Conservation (phyloP, 2,797 vertebrate species). For the Eupleurogrammus muticus region DNA sequence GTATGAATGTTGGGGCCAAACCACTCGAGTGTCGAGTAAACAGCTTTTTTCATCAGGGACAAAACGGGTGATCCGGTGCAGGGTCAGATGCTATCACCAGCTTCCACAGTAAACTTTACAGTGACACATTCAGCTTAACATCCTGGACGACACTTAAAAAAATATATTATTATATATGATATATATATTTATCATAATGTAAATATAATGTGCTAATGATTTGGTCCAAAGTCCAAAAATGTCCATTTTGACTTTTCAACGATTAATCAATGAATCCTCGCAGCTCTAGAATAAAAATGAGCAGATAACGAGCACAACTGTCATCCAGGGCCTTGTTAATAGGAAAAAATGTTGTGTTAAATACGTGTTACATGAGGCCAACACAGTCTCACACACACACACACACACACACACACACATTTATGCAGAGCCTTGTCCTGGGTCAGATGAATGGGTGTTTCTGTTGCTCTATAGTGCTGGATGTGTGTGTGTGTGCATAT, state of each 20-base stretch:
- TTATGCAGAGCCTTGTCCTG: constrained; percentile 34
- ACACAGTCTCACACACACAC: constrained; percentile 19
- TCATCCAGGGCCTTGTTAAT: constrained; percentile 6
- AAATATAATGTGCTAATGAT: too few relatives aligned
- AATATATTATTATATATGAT: too few relatives aligned
- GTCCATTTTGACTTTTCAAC: neutral
- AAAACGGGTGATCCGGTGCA: neutral
- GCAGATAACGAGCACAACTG: neutral
- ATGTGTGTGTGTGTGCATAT: constrained; percentile 29
- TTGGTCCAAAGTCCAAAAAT: neutral
- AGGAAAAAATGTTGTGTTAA: constrained; percentile 33
- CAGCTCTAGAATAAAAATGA: neutral
- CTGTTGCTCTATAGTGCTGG: constrained; percentile 33
- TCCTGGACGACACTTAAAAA: neutral
- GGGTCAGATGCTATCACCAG: neutral
- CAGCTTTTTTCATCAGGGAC: neutral
- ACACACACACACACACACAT: constrained; percentile 28
- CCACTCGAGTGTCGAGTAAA: constrained; percentile 13
- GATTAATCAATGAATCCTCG: neutral
- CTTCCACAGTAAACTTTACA: neutral
- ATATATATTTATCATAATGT: too few relatives aligned
- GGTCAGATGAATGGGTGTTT: constrained; percentile 65
- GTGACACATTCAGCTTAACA: too few relatives aligned
- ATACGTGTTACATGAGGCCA: constrained; percentile 41
- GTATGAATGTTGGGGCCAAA: constrained; percentile 18